Evolutionary conservation across 92 coral and sea anemone species (phyloP).

Genomic region (Zoanthus gigantus): DNA sequence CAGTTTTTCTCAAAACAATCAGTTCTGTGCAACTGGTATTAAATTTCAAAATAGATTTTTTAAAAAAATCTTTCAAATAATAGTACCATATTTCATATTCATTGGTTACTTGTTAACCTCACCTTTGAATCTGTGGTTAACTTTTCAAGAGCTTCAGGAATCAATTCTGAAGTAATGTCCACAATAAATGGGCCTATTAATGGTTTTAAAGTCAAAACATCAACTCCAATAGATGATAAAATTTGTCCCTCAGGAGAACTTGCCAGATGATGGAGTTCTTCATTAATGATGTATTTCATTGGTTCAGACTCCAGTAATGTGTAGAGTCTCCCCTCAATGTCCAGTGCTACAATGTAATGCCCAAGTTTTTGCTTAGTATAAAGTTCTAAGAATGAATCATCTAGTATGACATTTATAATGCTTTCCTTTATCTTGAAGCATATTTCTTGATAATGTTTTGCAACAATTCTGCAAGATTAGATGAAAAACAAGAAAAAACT

Average conservation of each 20-base stretch:
- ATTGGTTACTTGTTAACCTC: conserved; percentile 4
- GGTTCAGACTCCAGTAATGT: conserved; percentile 76
- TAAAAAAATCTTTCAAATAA: too few relatives aligned
- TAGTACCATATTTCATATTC: too few relatives aligned
- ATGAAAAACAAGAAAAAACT: background rate
- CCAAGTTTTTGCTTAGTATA: conserved; percentile 76
- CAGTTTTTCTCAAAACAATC: too few relatives aligned
- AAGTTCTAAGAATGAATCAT: conserved; percentile 74
- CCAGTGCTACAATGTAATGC: conserved; percentile 72
- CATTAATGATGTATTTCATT: conserved; percentile 74
- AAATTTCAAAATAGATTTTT: too few relatives aligned
- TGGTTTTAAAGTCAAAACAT: conserved; percentile 60
- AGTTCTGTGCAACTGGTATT: too few relatives aligned
- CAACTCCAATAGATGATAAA: conserved; percentile 65
- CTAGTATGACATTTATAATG: conserved; percentile 66
- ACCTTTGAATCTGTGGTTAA: conserved; percentile 69
- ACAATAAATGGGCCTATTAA: conserved; percentile 76
- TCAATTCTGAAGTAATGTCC: conserved; percentile 69
- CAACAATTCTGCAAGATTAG: conserved; percentile 61
- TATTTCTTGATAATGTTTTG: conserved; percentile 70
- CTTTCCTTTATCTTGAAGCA: conserved; percentile 72
- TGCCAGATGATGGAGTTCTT: conserved; percentile 69
- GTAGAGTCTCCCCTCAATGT: conserved; percentile 80
- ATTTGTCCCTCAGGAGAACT: conserved; percentile 84
- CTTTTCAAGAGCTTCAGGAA: conserved; percentile 66